These are phyloP conservation scores for Microtus californicus DNA, from an alignment of 2,797 vertebrate genomes.

Conservation along the genomic window DNA sequence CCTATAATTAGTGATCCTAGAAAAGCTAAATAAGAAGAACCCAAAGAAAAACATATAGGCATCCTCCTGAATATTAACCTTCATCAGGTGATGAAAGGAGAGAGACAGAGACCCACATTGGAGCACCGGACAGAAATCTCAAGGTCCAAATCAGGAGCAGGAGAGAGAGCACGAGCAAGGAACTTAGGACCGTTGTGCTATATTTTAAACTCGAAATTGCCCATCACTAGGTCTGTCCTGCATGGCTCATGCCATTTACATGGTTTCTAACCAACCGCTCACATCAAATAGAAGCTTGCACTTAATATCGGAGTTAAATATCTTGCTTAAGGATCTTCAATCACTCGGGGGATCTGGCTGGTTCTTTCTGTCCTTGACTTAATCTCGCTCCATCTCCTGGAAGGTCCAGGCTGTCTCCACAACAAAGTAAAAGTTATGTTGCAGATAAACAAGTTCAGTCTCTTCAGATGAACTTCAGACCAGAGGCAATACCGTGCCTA, in stretches of 20 bases:
- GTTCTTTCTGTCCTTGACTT: not conserved
- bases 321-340: not conserved
- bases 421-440: not conserved
- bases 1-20: no score
- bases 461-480: not conserved
- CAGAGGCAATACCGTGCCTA: not conserved
- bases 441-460: not conserved
- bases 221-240: not conserved
- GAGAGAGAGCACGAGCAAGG: no score
- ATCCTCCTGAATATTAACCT: no score
- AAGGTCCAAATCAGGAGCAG: no score
- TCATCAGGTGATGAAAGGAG: no score
- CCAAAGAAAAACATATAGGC: no score
- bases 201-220: constrained; percentile 7
- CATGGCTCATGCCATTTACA: not conserved
- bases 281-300: not conserved
- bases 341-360: not conserved
- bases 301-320: no score
- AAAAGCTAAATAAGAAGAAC: no score
- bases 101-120: no score
- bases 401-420: not conserved
- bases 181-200: no score
- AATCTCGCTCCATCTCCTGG: not conserved
- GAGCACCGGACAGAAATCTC: no score
- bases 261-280: not conserved